These are phyloP conservation scores for Oreohelix idahoensis DNA, from an alignment of 1,140 invertebrate species.

Conservation along the genomic window DNA sequence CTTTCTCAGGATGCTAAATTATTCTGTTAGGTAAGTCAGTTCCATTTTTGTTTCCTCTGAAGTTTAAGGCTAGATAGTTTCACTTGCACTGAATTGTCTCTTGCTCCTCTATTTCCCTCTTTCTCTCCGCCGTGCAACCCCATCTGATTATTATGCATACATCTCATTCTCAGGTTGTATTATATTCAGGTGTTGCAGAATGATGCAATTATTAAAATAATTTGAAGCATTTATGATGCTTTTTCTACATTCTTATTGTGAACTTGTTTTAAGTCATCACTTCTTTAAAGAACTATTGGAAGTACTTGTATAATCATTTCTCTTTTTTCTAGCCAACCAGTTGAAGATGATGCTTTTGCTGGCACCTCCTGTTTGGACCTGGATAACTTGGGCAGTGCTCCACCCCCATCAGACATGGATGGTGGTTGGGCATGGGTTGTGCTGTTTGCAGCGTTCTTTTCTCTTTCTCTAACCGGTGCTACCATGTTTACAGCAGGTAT, in stretches of 20 bases:
- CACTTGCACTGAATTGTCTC: no score
- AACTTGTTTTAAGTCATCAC: no score
- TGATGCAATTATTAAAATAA: no score
- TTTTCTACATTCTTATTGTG: no score
- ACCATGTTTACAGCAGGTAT: slow-evolving; percentile 29
- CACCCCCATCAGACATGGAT: slow-evolving; percentile 7
- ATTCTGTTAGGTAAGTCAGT: slow-evolving; percentile 27
- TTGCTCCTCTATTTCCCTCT: no score
- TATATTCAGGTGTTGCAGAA: no score
- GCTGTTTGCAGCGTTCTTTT: slow-evolving; percentile 15
- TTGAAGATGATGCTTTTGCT: slow-evolving; percentile 20
- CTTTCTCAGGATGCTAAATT: slow-evolving; percentile 20
- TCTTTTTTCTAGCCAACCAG: slow-evolving; percentile 2
- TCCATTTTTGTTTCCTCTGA: neutral
- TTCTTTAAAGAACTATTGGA: no score
- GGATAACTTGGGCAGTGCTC: neutral
- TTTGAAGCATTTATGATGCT: no score
- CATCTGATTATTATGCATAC: no score
- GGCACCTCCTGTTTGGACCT: slow-evolving; percentile 9
- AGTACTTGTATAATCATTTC: neutral
- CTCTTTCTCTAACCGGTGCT: slow-evolving; percentile 13
- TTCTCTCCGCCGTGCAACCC: no score
- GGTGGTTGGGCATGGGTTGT: slow-evolving; percentile 31
- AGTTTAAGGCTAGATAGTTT: no score
- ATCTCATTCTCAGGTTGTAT: no score